Base-by-base conservation (phyloP, 2,797 vertebrate species). In the Silurus aristotelis region DNA sequence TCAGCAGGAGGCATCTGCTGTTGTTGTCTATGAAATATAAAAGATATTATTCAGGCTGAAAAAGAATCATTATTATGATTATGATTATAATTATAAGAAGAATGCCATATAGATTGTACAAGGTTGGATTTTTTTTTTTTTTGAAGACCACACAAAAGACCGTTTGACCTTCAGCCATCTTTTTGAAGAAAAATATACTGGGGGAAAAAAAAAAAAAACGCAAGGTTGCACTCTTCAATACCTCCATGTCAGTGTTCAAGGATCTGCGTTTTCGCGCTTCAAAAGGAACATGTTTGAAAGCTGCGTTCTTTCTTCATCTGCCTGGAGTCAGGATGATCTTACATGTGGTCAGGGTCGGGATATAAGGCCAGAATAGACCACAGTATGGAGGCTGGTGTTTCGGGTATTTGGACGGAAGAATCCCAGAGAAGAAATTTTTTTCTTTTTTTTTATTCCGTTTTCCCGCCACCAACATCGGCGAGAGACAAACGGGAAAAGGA, bases 371-470 rank as follows among this genome's bases (percentile, higher is more conserved):
- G 56, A 60, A 64, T 43, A 67, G 31, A 56, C 82, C 31, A 63
- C 80, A 73, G 46, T 60, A 86, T 56, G 56, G 67, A 60, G 67
- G 43, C 58, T 48, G 20, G 43, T 52, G 67, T 85, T 86, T 85
- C 84, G 87, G 84, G 48, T 82, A 76, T 89, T 89, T 84, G 58
- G 17, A 86, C 86, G 73, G 75, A 83, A 84, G 85, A 86, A 87
- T 82, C 85, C 80, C 72, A 48, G 68, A 31, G 31, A 31, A 31
- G 1, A 38, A 38, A 0, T 31, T 31, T 31, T 31, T 31, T 2
- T 2, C n/a, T 2, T 31, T 31, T 31, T 31, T 31, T 31, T 31
- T 2, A 38, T 4, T 52, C 17, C 56, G 10, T 55, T 17, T 10
- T 75, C 6, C 20, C 58, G n/a, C 60, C 61, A 52, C 15, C 55